Evolutionary conservation across 2,113 vertebrate genomes (phyloP), one percentile per base, ranked within the genome.

Genomic region (Chlorodrepanis virens): DNA sequence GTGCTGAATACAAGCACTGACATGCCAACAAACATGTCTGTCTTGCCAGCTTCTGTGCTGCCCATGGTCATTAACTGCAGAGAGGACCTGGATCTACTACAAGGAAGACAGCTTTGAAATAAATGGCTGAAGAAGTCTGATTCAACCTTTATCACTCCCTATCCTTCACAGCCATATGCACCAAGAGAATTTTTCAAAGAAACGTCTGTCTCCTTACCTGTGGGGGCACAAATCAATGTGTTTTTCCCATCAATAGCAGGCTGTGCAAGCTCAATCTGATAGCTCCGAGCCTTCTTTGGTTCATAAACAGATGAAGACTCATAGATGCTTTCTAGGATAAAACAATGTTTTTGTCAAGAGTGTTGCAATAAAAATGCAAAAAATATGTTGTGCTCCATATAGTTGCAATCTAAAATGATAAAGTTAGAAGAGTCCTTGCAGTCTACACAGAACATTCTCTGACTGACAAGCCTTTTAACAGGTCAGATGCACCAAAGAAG

Each of bases 211-310:
- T 28, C 33, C 94, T 97, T 94, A 98, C 98, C 98, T 83, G 98
- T 98, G 28, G 98, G 98, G 37, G 97, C 98, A 97, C 97, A 98
- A 91, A 98, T 97, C 53, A 98, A 63, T 54, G 98, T 98, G n/a
- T 98, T 98, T 93, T 98, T 98, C 50, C 98, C 98, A 31, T n/a
- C 35, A 28, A 97, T 21, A 57, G 97, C 98, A 71, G 98, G 97
- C 57, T 92, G 78, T 8, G 96, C 96, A 28, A 98, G 97, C 88
- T 98, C 98, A 45, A 17, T 75, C 83, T 98, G 98, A 82, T 98
- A 98, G 44, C 71, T 96, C 77, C 95, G 83, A 85, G 92, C 67
- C 50, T 92, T 91, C 87, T 91, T 59, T 45, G 65, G 72, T 42
- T 68, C 71, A n/a, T 83, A 65, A 50, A 35, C 72, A 45, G 27